Evolutionary conservation across 30 jellyfish, hydroid and myxozoan species (phyloP), one percentile per base, ranked within the genome.

Genomic region (Pseudorhiza aurosa): DNA sequence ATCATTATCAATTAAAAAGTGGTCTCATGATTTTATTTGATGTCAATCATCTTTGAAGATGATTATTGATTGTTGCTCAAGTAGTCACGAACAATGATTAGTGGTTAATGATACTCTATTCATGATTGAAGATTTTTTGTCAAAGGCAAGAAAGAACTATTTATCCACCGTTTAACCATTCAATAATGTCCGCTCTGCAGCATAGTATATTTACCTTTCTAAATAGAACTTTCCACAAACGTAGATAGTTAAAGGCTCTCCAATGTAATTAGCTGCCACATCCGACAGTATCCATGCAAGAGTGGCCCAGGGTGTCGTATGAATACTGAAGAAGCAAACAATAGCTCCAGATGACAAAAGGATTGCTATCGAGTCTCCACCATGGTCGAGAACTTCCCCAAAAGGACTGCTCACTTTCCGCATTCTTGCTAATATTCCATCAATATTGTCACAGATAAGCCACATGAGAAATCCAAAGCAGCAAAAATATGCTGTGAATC

Each of bases 311-410:
- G 74, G 81, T 11, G 9, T 62, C 14, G 29, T 26, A 12, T 59
- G 39, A 15, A 62, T 4, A 8, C 77, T 49, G 40, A 62, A 14
- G 27, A 36, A 43, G 68, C 89, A 56, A 12, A 32, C 67, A 30
- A 77, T 49, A 3, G 89, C 46, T 12, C 55, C 22, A 8, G 89
- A 43, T 4, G 89, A 25, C 2, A 77, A 11, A 15, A 77, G 8
- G 12, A 60, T 3, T 10, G 74, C 82, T 3, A 45, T 12, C 0
- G 75, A 70, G 45, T 77, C 89, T 0, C 89, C 89, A 4, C 89
- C 89, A 21, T 77, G 89, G 19, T 77, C 89, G 10, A 77, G 62
- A 17, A 77, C 28, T 75, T 77, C 89, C 29, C 89, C 89, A 19
- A 77, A 30, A 7, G 80, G 64, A 29, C 89, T 45, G 17, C 45